Conservation (phyloP, 2,888 invertebrate genomes). For the Morpho achilles region DNA sequence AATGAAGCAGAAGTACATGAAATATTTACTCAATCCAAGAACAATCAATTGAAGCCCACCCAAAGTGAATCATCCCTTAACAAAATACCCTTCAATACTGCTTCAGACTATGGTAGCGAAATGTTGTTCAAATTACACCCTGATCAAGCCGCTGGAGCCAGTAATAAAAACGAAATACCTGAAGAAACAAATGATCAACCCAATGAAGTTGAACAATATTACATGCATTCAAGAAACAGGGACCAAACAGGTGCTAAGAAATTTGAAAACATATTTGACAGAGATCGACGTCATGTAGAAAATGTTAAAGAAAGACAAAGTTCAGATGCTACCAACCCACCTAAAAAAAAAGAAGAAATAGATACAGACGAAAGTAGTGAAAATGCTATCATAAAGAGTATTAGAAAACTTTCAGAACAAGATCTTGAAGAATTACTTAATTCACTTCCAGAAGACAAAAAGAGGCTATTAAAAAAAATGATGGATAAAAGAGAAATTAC, state of each 20-base stretch:
- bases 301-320: slow-evolving; percentile 14
- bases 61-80: slow-evolving; percentile 2
- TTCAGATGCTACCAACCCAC: slow-evolving; percentile 4
- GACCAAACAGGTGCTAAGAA: slow-evolving; percentile 35
- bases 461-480: slow-evolving; percentile 56
- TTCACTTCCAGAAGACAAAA: slow-evolving; percentile 63
- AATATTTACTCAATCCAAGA: slow-evolving; percentile 1
- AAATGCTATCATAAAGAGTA: slow-evolving; percentile 58
- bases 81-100: not conserved
- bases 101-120: slow-evolving; percentile 10
- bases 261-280: slow-evolving; percentile 37
- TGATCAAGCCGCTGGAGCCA: not conserved
- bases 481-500: slow-evolving; percentile 70
- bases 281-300: slow-evolving; percentile 47
- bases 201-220: slow-evolving; percentile 26
- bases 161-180: slow-evolving; percentile 5
- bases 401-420: slow-evolving; percentile 55
- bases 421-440: slow-evolving; percentile 61
- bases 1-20: slow-evolving; percentile 5
- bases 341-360: slow-evolving; percentile 10
- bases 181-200: slow-evolving; percentile 11
- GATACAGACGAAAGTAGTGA: slow-evolving; percentile 48
- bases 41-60: not conserved
- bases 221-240: slow-evolving; percentile 40
- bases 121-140: slow-evolving; percentile 6